phyloP scores from a whole-genome alignment of 2,113 vertebrate genomes.

The Neofelis nebulosa region DNA sequence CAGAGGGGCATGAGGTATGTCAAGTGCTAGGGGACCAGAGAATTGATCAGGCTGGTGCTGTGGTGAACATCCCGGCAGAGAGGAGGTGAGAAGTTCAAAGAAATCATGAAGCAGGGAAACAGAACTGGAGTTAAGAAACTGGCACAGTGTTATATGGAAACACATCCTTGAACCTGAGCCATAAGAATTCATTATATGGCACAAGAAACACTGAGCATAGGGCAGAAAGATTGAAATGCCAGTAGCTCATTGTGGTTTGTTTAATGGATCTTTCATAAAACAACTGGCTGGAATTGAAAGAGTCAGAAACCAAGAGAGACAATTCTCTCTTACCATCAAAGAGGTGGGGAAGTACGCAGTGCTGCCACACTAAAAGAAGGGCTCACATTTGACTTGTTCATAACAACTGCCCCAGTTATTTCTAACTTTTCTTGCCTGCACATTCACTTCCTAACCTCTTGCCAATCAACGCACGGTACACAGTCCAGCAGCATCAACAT shows the following conservation, averaged over 20 bases:
- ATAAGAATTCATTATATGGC: slow-evolving; percentile 34
- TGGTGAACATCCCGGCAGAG: not conserved
- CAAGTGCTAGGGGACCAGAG: not conserved
- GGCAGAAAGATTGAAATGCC: slow-evolving; percentile 9
- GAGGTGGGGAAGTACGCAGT: not conserved
- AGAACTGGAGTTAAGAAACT: not conserved
- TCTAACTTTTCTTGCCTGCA: not conserved
- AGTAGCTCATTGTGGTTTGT: not conserved
- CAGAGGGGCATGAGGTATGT: not conserved
- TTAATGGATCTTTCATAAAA: slow-evolving; percentile 43
- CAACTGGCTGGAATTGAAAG: not conserved
- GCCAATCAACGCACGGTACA: not conserved
- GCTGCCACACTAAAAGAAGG: not conserved
- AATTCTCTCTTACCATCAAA: not conserved
- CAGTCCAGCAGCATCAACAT: not conserved
- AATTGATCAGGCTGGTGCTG: not conserved
- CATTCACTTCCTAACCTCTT: not conserved
- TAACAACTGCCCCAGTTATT: not conserved
- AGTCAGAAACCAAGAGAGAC: not conserved
- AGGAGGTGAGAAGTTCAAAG: not conserved
- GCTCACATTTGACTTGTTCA: not conserved
- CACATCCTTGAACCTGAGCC: slow-evolving; percentile 13
- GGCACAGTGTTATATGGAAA: not conserved
- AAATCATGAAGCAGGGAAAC: not conserved
- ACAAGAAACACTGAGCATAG: not conserved